phyloP scores from a whole-genome alignment of 2,797 vertebrate species.

The Cyclopterus lumpus region DNA sequence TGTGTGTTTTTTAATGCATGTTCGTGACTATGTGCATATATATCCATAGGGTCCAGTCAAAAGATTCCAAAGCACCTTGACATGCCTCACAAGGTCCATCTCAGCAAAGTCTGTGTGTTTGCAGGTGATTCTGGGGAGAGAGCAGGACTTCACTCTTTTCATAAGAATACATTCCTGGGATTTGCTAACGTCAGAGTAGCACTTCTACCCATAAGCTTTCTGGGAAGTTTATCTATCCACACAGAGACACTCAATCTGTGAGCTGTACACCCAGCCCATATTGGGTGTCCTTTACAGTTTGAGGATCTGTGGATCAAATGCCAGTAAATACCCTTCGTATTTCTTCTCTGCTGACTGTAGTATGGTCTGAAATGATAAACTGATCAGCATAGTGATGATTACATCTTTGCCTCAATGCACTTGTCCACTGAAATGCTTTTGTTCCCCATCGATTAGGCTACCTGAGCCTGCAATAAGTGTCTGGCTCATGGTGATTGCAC shows the following conservation, averaged over 20 bases:
- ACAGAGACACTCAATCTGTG: conserved; percentile 47
- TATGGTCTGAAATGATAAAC: conserved; percentile 41
- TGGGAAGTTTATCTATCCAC: conserved; percentile 38
- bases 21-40: conserved; percentile 44
- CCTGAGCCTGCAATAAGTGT: conserved; percentile 59
- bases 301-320: conserved; percentile 36
- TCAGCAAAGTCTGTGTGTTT: conserved; percentile 52
- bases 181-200: conserved; percentile 35
- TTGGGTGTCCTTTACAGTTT: conserved; percentile 37
- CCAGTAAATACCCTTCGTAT: conserved; percentile 45
- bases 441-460: conserved; percentile 56
- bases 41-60: conserved; percentile 36
- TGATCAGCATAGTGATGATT: conserved; percentile 46
- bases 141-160: conserved; percentile 30
- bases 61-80: conserved; percentile 60
- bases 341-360: conserved; percentile 31
- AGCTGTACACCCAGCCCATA: conserved; percentile 29
- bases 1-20: conserved; percentile 42
- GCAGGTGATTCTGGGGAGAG: conserved; percentile 50
- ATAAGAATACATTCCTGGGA: conserved; percentile 30
- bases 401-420: conserved; percentile 33
- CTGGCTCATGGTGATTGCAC: conserved; percentile 62
- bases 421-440: conserved; percentile 51
- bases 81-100: conserved; percentile 49
- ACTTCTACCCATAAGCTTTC: conserved; percentile 32